phyloP scores from a whole-genome alignment of 1,140 invertebrate species.

The Pseudomyrmex dendroicus region DNA sequence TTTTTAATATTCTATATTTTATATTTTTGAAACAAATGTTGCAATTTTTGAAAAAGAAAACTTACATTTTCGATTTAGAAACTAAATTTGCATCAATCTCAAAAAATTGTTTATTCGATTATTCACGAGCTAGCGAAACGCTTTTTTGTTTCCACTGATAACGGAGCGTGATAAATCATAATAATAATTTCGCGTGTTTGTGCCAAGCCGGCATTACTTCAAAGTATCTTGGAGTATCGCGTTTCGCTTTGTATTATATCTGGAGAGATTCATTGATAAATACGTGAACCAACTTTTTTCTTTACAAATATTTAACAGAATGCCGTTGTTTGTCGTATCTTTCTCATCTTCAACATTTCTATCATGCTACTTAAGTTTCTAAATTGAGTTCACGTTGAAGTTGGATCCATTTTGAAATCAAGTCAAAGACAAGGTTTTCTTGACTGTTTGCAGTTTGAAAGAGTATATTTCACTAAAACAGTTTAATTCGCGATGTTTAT shows the following conservation, averaged over 20 bases:
- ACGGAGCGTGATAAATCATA: conserved; percentile 5
- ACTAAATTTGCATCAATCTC: neutral
- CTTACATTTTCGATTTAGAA: neutral
- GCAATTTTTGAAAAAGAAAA: neutral
- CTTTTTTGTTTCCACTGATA: conserved; percentile 1
- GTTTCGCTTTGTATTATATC: neutral
- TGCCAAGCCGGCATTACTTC: neutral
- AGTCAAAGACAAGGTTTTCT: conserved; percentile 38
- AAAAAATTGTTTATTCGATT: neutral
- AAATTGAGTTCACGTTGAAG: conserved; percentile 55
- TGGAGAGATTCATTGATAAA: conserved; percentile 14
- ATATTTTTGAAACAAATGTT: no score
- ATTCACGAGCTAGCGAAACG: neutral
- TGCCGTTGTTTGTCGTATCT: conserved; percentile 27
- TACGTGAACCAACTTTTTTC: conserved; percentile 4
- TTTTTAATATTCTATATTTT: no score
- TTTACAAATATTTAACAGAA: conserved; percentile 43
- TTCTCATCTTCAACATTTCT: neutral
- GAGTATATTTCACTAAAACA: conserved; percentile 32
- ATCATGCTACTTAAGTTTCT: conserved; percentile 34
- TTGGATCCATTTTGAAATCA: conserved; percentile 50
- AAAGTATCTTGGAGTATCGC: conserved; percentile 16
- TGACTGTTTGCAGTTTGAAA: neutral
- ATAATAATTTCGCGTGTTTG: conserved; percentile 1
- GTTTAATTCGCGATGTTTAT: conserved; percentile 45